Conservation (phyloP, 2,888 invertebrate species). For the Eucera pruinosa region DNA sequence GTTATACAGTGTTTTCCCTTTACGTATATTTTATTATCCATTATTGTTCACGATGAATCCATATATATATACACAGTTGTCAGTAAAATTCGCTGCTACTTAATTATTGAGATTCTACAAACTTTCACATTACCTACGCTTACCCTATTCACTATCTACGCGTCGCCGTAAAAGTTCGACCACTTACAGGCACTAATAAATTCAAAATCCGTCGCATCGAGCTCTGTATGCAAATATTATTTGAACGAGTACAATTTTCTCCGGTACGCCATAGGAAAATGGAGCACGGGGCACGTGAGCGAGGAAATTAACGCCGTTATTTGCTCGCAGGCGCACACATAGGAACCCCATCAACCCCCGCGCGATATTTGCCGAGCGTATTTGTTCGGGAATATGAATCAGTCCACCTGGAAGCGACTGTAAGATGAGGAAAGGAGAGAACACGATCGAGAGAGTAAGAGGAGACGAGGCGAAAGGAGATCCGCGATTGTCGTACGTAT, state of each 20-base stretch:
- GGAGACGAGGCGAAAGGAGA: constrained; percentile 38
- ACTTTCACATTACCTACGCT: too few species aligned
- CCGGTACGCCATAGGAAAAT: constrained; percentile 6
- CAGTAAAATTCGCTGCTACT: too few species aligned
- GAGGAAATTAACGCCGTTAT: constrained; percentile 68
- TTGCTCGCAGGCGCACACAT: constrained; percentile 45
- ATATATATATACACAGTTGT: too few species aligned
- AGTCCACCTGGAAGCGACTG: constrained; percentile 77
- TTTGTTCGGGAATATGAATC: constrained; percentile 78
- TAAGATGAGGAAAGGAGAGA: constrained; percentile 27
- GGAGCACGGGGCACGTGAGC: constrained; percentile 36
- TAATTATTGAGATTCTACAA: too few species aligned
- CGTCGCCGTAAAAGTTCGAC: too few species aligned
- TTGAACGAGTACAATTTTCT: neutral
- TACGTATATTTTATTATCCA: too few species aligned
- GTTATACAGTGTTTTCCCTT: too few species aligned
- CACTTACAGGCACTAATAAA: neutral
- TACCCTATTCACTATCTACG: too few species aligned
- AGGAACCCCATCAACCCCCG: constrained; percentile 45
- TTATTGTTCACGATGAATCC: too few species aligned
- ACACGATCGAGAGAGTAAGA: neutral
- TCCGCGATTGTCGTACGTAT: constrained; percentile 76
- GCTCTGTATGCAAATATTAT: neutral
- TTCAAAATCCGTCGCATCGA: neutral
- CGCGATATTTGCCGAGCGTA: constrained; percentile 74